Percentiles rank a stretch among this genome's conserved stretches.
phyloP scores from a whole-genome alignment of 1,140 invertebrate species.

The Sarcophaga peregrina region DNA sequence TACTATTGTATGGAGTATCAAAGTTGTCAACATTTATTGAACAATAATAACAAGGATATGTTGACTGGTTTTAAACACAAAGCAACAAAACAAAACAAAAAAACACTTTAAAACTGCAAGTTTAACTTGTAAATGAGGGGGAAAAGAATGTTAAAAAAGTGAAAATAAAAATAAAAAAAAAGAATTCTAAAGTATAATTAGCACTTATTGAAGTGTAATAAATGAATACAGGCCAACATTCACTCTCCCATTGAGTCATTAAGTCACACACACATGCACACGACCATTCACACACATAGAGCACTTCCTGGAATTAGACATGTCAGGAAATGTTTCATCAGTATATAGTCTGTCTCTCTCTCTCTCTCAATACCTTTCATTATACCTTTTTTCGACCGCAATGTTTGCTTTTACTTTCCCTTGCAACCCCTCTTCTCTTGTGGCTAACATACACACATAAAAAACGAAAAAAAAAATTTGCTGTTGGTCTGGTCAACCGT shows the following conservation, averaged over 20 bases:
- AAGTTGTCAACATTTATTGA: slow-evolving; percentile 5
- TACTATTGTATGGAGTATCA: not conserved
- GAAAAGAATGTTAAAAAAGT: not conserved
- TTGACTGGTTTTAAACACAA: no score
- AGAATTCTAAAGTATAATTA: not conserved
- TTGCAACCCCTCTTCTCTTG: no score
- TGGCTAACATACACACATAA: no score
- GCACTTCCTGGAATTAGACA: no score
- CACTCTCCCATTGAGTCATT: not conserved
- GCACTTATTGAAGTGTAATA: not conserved
- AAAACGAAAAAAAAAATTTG: no score
- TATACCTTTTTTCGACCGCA: no score
- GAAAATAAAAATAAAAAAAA: not conserved
- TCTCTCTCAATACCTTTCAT: not conserved
- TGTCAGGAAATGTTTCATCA: no score
- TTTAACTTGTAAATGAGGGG: not conserved
- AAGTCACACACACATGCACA: not conserved
- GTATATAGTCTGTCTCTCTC: no score
- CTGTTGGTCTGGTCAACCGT: not conserved
- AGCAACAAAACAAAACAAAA: no score
- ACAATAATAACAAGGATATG: not conserved
- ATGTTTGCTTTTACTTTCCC: no score
- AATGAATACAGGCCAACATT: not conserved
- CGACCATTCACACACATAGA: not conserved
- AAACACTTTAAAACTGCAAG: no score